phyloP scores from a whole-genome alignment of 2,888 invertebrate species.

The Thymelicus acteon region DNA sequence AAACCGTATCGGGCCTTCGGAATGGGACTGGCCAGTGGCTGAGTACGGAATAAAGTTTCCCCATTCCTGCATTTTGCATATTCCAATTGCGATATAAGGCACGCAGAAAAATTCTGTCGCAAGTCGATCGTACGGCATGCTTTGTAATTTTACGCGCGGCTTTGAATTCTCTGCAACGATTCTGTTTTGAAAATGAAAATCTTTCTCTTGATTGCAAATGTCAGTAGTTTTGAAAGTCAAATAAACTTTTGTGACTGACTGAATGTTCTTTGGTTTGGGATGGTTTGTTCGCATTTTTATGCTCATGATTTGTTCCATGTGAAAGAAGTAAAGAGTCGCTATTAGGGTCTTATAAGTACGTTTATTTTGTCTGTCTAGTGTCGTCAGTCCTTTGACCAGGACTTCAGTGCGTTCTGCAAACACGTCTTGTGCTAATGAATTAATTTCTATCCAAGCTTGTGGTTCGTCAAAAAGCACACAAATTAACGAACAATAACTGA shows the following conservation, averaged over 20 bases:
- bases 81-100: constrained; percentile 56
- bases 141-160: constrained; percentile 44
- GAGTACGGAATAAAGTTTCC: constrained; percentile 70
- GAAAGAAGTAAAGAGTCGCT: background rate
- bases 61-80: constrained; percentile 62
- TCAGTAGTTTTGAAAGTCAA: constrained; percentile 25
- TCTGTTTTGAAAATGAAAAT: constrained; percentile 55
- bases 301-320: background rate
- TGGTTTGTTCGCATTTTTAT: background rate
- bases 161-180: constrained; percentile 51
- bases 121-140: constrained; percentile 42
- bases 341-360: no score
- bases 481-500: no score
- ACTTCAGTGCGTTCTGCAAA: no score
- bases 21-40: constrained; percentile 70
- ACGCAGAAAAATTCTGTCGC: constrained; percentile 46
- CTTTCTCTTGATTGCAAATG: constrained; percentile 41
- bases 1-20: constrained; percentile 76
- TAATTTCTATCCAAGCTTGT: no score
- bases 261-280: constrained; percentile 1
- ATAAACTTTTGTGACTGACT: constrained; percentile 7
- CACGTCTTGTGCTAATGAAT: no score
- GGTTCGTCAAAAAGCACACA: no score
- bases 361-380: no score
- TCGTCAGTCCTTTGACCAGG: no score